These are phyloP conservation scores for Ganaspis brasiliensis DNA, from an alignment of 2,888 invertebrate genomes.

Conservation along the genomic window DNA sequence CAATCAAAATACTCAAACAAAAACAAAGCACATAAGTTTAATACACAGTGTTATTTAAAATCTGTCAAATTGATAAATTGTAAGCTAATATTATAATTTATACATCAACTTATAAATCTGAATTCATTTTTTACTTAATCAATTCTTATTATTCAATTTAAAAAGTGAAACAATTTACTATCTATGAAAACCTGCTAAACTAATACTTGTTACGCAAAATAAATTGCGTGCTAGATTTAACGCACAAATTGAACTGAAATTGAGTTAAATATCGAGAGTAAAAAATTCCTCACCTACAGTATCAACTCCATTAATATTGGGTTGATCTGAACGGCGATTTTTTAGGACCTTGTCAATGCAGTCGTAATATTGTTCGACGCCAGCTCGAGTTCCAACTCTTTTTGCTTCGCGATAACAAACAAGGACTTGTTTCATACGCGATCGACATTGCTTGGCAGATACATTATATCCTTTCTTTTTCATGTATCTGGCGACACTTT, in stretches of 20 bases:
- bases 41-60: too few species aligned
- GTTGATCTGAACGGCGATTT: constrained; percentile 66
- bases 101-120: too few species aligned
- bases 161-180: too few species aligned
- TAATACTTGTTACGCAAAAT: too few species aligned
- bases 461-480: constrained; percentile 78
- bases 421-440: constrained; percentile 78
- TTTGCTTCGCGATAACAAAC: constrained; percentile 79
- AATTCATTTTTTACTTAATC: too few species aligned
- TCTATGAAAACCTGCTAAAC: too few species aligned
- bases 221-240: constrained; percentile 4
- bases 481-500: constrained; percentile 77
- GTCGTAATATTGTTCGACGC: constrained; percentile 78
- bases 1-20: too few species aligned
- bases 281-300: constrained; percentile 73
- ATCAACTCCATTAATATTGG: constrained; percentile 71
- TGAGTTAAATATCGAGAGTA: not conserved
- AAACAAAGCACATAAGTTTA: too few species aligned
- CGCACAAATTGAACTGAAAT: not conserved
- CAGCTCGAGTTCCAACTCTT: constrained; percentile 73
- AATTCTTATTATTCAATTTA: too few species aligned
- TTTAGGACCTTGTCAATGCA: constrained; percentile 76
- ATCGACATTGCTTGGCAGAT: constrained; percentile 77
- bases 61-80: too few species aligned
- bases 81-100: too few species aligned